A percentile compares a stretch with the other conserved stretches of the same genome.
These are phyloP conservation scores for Sparus aurata DNA, from an alignment of 2,797 vertebrate species.

Conservation along the genomic window DNA sequence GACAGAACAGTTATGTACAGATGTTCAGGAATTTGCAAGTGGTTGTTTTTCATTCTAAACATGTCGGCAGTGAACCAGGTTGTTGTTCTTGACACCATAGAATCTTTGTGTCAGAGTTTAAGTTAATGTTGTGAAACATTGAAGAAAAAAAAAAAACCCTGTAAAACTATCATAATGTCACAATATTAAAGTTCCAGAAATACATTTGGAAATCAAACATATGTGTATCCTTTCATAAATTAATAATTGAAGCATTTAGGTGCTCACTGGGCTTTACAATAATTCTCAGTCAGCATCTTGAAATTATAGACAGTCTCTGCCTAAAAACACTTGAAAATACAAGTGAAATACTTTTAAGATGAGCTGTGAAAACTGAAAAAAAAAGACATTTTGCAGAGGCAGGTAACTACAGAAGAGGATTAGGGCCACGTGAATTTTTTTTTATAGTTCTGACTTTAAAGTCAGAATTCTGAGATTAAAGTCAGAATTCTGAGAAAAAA, in stretches of 20 bases:
- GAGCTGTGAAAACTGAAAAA: neutral
- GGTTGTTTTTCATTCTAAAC: neutral
- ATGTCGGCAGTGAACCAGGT: too few species aligned
- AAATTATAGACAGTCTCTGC: neutral
- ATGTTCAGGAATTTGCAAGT: neutral
- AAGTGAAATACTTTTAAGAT: neutral
- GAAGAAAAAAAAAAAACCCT: neutral
- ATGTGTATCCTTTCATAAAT: neutral
- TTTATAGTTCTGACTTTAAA: too few species aligned
- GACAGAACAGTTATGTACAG: neutral
- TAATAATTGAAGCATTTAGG: neutral
- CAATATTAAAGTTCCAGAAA: neutral
- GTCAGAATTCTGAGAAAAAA: too few species aligned
- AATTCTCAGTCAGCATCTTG: neutral
- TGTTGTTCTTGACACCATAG: neutral
- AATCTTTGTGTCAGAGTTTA: conserved; percentile 1
- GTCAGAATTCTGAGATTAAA: too few species aligned
- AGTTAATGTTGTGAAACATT: neutral
- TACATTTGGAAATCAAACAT: neutral
- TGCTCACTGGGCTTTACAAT: neutral
- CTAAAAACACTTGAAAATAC: neutral
- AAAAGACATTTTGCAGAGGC: neutral
- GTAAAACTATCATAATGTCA: neutral
- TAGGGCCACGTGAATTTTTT: too few species aligned
- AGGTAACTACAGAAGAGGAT: too few species aligned